phyloP scores from a whole-genome alignment of 2,113 vertebrate species.

The Jacana jacana region DNA sequence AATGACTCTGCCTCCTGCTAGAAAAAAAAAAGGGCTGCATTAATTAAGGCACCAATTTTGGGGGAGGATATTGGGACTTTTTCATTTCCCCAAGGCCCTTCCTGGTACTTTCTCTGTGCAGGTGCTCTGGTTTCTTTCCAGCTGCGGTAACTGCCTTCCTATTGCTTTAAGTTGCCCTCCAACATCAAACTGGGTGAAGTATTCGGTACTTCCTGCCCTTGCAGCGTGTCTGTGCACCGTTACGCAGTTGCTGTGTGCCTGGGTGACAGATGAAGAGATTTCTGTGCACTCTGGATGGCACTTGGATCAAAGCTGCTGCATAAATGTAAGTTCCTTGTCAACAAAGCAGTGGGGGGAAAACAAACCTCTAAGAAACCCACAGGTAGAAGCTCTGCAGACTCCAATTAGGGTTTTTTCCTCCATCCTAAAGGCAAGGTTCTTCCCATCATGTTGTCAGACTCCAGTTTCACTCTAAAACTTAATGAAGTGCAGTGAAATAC shows the following conservation, averaged over 20 bases:
- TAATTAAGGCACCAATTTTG: neutral
- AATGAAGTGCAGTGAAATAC: neutral
- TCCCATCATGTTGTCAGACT: neutral
- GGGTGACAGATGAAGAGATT: neutral
- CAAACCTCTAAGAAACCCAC: rapidly evolving
- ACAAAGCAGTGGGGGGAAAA: neutral
- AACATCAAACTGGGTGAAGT: neutral
- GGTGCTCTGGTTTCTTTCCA: neutral
- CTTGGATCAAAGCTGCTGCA: constrained; percentile 11
- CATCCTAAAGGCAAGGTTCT: neutral
- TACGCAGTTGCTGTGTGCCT: neutral
- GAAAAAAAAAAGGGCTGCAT: neutral
- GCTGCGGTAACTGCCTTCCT: neutral
- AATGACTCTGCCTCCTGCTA: neutral
- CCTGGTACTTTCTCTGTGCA: neutral
- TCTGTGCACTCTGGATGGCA: neutral
- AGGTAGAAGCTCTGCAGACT: neutral
- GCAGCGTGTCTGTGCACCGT: neutral
- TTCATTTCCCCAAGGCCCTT: neutral
- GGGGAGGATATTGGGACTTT: neutral
- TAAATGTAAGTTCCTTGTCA: neutral
- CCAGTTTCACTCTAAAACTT: neutral
- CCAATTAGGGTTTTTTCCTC: neutral
- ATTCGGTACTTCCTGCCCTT: neutral
- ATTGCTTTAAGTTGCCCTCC: neutral